Conservation (phyloP, 2,888 invertebrate genomes). For the Amphipoea lucens region DNA sequence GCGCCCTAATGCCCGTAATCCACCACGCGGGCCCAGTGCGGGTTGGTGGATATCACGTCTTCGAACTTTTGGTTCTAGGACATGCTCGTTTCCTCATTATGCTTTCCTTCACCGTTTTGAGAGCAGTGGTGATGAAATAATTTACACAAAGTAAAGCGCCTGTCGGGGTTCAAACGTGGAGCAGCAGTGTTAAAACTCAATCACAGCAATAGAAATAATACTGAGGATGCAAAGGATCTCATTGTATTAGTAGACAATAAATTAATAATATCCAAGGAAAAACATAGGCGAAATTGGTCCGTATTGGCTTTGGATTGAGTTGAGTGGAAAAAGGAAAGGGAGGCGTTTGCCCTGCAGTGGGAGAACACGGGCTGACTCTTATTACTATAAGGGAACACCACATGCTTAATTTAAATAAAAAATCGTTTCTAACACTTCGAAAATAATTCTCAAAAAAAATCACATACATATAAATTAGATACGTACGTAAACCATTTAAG, state of each 20-base stretch:
- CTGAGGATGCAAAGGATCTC: neutral
- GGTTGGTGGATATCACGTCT: neutral
- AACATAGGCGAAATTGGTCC: neutral
- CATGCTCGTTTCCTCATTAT: neutral
- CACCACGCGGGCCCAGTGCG: too few species aligned
- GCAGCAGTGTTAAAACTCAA: neutral
- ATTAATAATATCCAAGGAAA: neutral
- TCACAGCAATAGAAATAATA: neutral
- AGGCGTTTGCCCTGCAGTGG: too few species aligned
- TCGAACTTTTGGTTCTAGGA: neutral
- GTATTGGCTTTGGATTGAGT: neutral
- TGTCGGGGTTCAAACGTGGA: neutral
- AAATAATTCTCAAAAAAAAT: conserved; percentile 32
- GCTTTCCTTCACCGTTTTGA: neutral
- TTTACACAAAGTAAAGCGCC: neutral
- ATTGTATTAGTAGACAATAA: neutral
- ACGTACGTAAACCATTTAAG: conserved; percentile 65
- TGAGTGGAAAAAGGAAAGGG: neutral
- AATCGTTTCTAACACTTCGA: conserved; percentile 45
- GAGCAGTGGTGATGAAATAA: neutral
- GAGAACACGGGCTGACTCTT: neutral
- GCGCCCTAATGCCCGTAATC: too few species aligned
- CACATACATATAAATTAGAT: conserved; percentile 50
- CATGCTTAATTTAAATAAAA: conserved; percentile 27
- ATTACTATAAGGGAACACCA: neutral